phyloP scores from a whole-genome alignment of 2,888 invertebrate species.

The Aleiodes testaceus region DNA sequence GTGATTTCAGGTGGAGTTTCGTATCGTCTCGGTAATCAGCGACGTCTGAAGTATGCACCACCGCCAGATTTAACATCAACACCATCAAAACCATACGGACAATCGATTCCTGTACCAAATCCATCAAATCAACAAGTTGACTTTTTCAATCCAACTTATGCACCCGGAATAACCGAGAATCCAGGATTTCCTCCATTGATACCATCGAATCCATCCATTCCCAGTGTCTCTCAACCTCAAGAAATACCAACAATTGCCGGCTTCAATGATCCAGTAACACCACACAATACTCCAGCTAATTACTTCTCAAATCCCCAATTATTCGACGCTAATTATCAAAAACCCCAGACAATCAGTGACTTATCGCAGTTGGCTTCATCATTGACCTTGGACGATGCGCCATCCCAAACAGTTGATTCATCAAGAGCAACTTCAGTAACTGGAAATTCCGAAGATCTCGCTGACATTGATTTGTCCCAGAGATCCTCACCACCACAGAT shows the following conservation, averaged over 20 bases:
- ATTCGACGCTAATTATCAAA: constrained; percentile 17
- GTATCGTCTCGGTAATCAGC: constrained; percentile 80
- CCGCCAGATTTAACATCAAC: constrained; percentile 80
- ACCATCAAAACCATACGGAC: constrained; percentile 49
- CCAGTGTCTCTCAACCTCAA: constrained; percentile 52
- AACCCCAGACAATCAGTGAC: constrained; percentile 3
- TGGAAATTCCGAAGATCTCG: background rate
- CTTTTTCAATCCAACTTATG: constrained; percentile 43
- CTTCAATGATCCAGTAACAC: constrained; percentile 62
- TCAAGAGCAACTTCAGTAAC: constrained; percentile 6
- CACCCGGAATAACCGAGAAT: constrained; percentile 16
- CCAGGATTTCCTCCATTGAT: background rate
- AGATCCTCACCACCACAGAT: background rate
- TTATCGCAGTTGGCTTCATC: background rate
- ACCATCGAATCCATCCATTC: constrained; percentile 7
- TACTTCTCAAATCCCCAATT: constrained; percentile 5
- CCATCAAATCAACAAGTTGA: constrained; percentile 28
- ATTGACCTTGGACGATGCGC: constrained; percentile 14
- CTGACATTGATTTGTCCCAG: constrained; percentile 6
- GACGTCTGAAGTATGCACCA: constrained; percentile 84
- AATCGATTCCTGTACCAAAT: constrained; percentile 30
- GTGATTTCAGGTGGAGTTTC: constrained; percentile 58
- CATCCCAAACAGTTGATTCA: constrained; percentile 45
- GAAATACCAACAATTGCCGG: constrained; percentile 59
- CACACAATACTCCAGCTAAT: constrained; percentile 69